phyloP scores from a whole-genome alignment of 2,113 vertebrate genomes.

The Cnemophilus loriae region DNA sequence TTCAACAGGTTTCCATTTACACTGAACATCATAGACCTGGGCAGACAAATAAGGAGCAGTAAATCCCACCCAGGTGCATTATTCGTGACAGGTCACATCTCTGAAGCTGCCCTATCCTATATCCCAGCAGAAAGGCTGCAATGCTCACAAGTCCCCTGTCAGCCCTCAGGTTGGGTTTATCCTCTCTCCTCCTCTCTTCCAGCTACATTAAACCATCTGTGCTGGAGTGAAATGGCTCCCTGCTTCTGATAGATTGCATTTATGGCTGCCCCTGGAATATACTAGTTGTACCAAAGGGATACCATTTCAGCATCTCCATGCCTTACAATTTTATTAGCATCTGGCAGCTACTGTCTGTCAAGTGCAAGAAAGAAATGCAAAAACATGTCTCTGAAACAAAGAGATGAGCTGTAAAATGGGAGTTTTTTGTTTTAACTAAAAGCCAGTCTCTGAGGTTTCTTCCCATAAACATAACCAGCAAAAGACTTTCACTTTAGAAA shows the following conservation, averaged over 20 bases:
- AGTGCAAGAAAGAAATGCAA: neutral
- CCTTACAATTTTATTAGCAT: neutral
- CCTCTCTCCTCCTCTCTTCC: neutral
- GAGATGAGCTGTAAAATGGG: neutral
- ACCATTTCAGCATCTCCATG: neutral
- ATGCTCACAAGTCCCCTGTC: neutral
- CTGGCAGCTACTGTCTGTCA: neutral
- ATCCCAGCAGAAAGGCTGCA: neutral
- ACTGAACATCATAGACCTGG: neutral
- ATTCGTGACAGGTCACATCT: neutral
- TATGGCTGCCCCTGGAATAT: neutral
- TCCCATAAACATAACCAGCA: neutral
- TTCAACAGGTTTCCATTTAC: neutral
- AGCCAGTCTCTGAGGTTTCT: neutral
- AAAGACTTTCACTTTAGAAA: neutral
- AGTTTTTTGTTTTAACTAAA: neutral
- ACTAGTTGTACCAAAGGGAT: neutral
- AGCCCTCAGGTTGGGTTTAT: neutral
- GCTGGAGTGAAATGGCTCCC: neutral
- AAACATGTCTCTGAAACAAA: neutral
- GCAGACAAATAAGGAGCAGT: neutral
- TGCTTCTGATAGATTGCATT: neutral
- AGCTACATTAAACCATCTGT: conserved; percentile 8
- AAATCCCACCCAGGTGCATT: neutral
- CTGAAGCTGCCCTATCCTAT: neutral